Conservation (phyloP, 1,140 invertebrate species). For the Laupala kohalensis region DNA sequence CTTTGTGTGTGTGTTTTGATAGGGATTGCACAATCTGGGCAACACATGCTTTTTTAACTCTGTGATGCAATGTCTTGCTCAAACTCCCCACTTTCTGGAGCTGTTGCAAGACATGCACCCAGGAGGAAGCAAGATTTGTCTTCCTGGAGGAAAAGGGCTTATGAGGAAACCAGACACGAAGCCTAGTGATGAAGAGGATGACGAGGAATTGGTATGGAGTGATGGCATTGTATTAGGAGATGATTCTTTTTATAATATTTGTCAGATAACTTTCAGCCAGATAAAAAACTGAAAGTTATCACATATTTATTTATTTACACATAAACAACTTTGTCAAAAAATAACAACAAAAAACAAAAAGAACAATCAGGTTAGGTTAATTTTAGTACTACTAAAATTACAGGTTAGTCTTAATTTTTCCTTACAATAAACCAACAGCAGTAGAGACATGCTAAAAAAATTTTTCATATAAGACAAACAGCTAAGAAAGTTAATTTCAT, state of each 20-base stretch:
- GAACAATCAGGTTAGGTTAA: too few species aligned
- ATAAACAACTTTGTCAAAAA: too few species aligned
- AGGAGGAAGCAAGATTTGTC: slow-evolving; percentile 48
- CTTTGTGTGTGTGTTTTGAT: slow-evolving; percentile 20
- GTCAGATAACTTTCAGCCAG: neutral
- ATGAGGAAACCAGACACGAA: neutral
- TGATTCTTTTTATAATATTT: too few species aligned
- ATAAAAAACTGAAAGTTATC: neutral
- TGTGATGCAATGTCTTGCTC: slow-evolving; percentile 80
- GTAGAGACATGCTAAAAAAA: too few species aligned
- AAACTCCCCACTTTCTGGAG: slow-evolving; percentile 66
- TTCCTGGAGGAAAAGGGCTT: slow-evolving; percentile 42
- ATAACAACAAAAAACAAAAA: too few species aligned
- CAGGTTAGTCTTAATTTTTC: too few species aligned
- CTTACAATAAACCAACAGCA: too few species aligned
- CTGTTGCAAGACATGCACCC: slow-evolving; percentile 54
- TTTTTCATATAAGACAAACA: too few species aligned
- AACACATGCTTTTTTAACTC: slow-evolving; percentile 97
- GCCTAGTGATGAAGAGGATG: neutral
- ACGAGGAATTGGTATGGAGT: neutral
- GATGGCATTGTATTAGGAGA: too few species aligned
- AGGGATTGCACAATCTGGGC: slow-evolving; percentile 74
- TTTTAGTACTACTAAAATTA: too few species aligned
- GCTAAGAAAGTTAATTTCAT: too few species aligned
- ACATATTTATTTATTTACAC: too few species aligned